A percentile compares a stretch with the other conserved stretches of the same genome.
Conservation (phyloP, 2,797 vertebrate species). For the Mycteria americana region DNA sequence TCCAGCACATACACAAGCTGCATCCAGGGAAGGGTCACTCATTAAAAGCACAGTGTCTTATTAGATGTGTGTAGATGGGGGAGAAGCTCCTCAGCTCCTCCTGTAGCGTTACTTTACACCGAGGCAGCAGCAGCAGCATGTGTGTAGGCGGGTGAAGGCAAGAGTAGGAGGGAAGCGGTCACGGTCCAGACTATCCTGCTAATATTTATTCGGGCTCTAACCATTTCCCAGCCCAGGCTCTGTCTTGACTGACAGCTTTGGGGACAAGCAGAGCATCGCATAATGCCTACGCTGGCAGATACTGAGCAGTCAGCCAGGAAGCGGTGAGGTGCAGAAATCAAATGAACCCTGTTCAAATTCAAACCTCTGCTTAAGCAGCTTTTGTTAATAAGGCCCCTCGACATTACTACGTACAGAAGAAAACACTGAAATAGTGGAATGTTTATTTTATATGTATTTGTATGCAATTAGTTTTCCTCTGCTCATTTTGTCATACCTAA, state of each 20-base stretch:
- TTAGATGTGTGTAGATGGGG: neutral
- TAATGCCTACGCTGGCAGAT: neutral
- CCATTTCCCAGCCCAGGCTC: neutral
- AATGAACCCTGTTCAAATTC: neutral
- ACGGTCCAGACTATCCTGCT: neutral
- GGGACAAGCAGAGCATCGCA: conserved; percentile 1
- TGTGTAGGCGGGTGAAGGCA: neutral
- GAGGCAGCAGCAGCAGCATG: neutral
- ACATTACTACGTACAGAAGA: fast-evolving
- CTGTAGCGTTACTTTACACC: fast-evolving
- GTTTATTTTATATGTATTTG: neutral
- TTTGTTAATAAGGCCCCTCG: neutral
- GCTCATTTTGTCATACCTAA: neutral
- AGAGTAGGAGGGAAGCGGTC: neutral
- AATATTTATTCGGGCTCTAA: neutral
- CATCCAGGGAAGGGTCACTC: neutral
- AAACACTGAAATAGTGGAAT: neutral
- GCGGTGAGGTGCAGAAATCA: neutral
- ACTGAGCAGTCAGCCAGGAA: conserved; percentile 10
- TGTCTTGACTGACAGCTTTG: neutral
- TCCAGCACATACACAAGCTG: neutral
- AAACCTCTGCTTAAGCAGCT: neutral
- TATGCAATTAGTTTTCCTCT: neutral
- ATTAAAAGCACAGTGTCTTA: neutral
- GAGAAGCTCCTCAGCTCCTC: neutral